Percentiles rank a stretch among this genome's conserved stretches.
Conservation (phyloP, 2,888 invertebrate species). For the Lithophane semibrunnea region DNA sequence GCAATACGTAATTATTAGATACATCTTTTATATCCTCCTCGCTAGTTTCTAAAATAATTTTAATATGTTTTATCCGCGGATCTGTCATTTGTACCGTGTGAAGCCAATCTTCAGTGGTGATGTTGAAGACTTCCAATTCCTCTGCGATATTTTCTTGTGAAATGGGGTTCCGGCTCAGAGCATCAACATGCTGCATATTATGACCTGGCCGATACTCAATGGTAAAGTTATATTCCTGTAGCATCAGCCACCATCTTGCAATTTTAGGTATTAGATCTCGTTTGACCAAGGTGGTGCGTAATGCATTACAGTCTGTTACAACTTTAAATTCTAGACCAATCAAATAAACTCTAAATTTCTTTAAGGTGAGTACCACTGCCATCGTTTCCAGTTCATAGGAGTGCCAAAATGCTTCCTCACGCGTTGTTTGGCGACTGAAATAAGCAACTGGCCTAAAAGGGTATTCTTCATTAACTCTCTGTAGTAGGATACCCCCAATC, state of each 20-base stretch:
- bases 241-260: neutral
- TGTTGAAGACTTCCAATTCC: slow-evolving; percentile 5
- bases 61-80: slow-evolving; percentile 12
- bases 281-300: slow-evolving; percentile 49
- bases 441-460: slow-evolving; percentile 49
- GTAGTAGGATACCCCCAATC: slow-evolving; percentile 56
- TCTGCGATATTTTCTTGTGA: neutral
- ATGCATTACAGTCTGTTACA: slow-evolving; percentile 43
- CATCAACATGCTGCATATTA: slow-evolving; percentile 37
- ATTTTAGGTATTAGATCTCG: slow-evolving; percentile 24
- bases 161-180: slow-evolving; percentile 2
- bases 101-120: slow-evolving; percentile 19
- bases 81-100: slow-evolving; percentile 22
- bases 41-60: slow-evolving; percentile 6
- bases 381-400: slow-evolving; percentile 61
- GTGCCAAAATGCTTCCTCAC: slow-evolving; percentile 57
- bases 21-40: slow-evolving; percentile 7
- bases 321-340: slow-evolving; percentile 42
- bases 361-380: slow-evolving; percentile 50
- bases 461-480: slow-evolving; percentile 14
- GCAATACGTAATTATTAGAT: neutral
- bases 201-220: slow-evolving; percentile 31
- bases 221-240: slow-evolving; percentile 35
- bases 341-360: slow-evolving; percentile 53
- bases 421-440: slow-evolving; percentile 55